phyloP scores from a whole-genome alignment of 2,888 invertebrate genomes.

The Ommatoiulus sabulosus region DNA sequence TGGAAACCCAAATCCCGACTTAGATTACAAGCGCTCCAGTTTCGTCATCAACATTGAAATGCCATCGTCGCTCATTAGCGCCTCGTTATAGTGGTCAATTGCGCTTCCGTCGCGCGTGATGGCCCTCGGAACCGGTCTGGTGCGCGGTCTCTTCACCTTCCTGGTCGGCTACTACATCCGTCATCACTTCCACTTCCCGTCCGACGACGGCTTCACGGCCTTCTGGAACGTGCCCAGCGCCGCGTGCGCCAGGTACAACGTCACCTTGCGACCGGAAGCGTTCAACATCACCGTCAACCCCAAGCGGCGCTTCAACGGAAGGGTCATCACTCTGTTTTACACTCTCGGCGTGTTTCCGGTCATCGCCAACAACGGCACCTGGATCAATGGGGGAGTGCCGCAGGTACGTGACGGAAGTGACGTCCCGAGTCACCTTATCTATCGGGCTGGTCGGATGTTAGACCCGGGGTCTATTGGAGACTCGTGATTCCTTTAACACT shows the following conservation, averaged over 20 bases:
- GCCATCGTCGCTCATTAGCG: neutral
- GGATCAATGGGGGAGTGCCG: constrained; percentile 79
- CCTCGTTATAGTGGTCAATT: neutral
- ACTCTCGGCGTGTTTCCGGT: constrained; percentile 74
- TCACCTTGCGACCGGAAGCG: constrained; percentile 73
- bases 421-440: neutral
- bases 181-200: too few species aligned
- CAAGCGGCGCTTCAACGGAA: constrained; percentile 76
- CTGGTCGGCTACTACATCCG: neutral
- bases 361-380: constrained; percentile 56
- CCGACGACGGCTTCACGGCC: constrained; percentile 9
- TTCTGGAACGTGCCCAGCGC: constrained; percentile 82
- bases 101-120: neutral
- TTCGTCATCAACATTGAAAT: neutral
- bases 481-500: too few species aligned
- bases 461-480: neutral
- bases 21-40: neutral
- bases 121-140: neutral
- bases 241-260: constrained; percentile 76
- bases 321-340: constrained; percentile 77
- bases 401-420: constrained; percentile 70
- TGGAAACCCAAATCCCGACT: neutral
- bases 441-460: too few species aligned
- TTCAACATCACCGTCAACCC: constrained; percentile 78
- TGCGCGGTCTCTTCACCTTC: neutral